A percentile compares a stretch with the other conserved stretches of the same genome.
Conservation (phyloP, 2,888 invertebrate genomes). For the Nemapogon koenigi region DNA sequence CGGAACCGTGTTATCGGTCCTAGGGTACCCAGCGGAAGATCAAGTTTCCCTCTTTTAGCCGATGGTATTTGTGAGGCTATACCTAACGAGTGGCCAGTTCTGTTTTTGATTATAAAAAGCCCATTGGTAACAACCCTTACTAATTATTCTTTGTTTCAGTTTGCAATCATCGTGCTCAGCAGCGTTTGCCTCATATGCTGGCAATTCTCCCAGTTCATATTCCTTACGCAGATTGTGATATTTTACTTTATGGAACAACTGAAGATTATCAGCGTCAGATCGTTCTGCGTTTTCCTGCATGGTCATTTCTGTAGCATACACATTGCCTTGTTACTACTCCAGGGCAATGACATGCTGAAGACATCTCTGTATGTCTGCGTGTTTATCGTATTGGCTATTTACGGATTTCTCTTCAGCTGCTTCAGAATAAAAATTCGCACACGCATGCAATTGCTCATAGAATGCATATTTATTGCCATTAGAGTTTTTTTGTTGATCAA, state of each 20-base stretch:
- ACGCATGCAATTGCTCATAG: constrained; percentile 31
- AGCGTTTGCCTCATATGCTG: constrained; percentile 66
- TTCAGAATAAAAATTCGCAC: constrained; percentile 34
- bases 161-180: constrained; percentile 40
- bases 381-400: constrained; percentile 38
- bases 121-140: too few relatives aligned
- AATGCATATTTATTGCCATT: constrained; percentile 21
- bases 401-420: constrained; percentile 39
- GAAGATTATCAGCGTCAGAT: constrained; percentile 48
- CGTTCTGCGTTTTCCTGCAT: constrained; percentile 39
- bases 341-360: constrained; percentile 54
- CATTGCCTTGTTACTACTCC: constrained; percentile 39
- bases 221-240: constrained; percentile 77
- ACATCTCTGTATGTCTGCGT: constrained; percentile 55
- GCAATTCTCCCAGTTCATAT: constrained; percentile 86
- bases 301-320: constrained; percentile 50
- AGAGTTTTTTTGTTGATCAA: background rate
- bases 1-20: too few relatives aligned
- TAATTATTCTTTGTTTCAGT: constrained; percentile 29
- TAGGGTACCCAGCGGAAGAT: too few relatives aligned
- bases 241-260: constrained; percentile 74
- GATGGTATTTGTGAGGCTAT: too few relatives aligned
- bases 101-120: too few relatives aligned
- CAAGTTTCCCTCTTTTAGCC: too few relatives aligned
- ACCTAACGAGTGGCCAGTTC: too few relatives aligned